Evolutionary conservation across 2,113 vertebrate species (phyloP), one percentile per base, ranked within the genome.

Genomic region (Lagenorhynchus albirostris): DNA sequence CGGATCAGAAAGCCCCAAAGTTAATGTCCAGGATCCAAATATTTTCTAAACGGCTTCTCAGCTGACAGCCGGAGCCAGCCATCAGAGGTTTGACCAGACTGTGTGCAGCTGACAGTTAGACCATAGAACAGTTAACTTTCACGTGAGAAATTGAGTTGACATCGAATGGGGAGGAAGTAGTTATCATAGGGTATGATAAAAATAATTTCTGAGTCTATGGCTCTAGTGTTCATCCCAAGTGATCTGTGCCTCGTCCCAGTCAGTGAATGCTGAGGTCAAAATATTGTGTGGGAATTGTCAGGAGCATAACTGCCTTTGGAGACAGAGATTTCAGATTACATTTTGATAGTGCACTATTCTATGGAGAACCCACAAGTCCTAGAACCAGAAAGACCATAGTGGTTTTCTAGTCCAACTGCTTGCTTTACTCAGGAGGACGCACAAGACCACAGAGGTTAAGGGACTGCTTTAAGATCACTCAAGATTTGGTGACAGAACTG

Each of bases 131-230:
- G 63, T 41, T 73, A 81, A 70, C 60, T 76, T 94, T 68, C 77
- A 85, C 74, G 88, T 95, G 89, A 94, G 67, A 95, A 70, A 79
- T 26, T 82, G 92, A 92, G 23, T 33, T 96, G 80, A 95, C 87
- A 77, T 11, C 38, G 74, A 80, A 85, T n/a, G 44, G 25, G 50
- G 70, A 96, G 60, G 92, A 96, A 88, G 74, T 50, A 81, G 50
- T 63, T 96, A 63, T 92, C 90, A 85, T 18, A 36, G 62, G 79
- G 89, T 77, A 77, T n/a, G 88, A 81, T 83, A 79, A 90, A 95
- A 92, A 67, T 85, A 81, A 63, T 95, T 87, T 89, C 95, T 94
- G 53, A 74, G 67, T 84, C 41, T 38, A 2, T 36, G 38, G 74
- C 36, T n/a, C 2, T 53, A 31, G 81, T 13, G 17, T 85, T 36